Evolutionary conservation across 2,797 vertebrate genomes (phyloP).

Genomic region (Cephalopachus bancanus): DNA sequence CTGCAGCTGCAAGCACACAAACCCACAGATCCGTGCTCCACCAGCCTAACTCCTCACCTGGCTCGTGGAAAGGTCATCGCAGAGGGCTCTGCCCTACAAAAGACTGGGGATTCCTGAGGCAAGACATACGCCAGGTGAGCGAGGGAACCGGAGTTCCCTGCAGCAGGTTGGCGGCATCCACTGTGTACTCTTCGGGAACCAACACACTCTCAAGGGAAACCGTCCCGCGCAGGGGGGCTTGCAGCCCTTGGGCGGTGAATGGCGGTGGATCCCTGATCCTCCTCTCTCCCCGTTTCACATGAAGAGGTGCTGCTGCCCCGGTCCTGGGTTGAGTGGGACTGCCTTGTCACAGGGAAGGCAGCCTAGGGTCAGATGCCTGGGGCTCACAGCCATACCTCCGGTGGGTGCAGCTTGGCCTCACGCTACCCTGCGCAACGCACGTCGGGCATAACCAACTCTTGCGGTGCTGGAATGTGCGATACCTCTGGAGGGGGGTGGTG

Average conservation of each 20-base stretch:
- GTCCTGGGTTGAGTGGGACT: accelerated
- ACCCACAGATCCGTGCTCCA: accelerated
- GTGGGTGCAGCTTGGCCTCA: accelerated
- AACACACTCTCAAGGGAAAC: too few relatives aligned
- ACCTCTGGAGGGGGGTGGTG: neutral
- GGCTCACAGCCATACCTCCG: accelerated
- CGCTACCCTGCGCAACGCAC: accelerated
- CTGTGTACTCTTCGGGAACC: neutral
- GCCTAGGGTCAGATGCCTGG: neutral
- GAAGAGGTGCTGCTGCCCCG: neutral
- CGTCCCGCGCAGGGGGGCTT: too few relatives aligned
- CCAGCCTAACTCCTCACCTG: neutral
- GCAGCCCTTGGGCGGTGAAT: neutral
- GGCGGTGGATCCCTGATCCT: accelerated
- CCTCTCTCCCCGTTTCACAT: accelerated
- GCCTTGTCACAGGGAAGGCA: too few relatives aligned
- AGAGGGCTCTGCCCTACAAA: neutral
- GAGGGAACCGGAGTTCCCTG: too few relatives aligned
- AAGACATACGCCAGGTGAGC: neutral
- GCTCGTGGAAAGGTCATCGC: neutral
- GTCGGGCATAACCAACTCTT: too few relatives aligned
- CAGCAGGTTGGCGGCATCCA: too few relatives aligned
- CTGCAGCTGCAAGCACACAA: accelerated
- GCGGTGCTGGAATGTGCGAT: accelerated
- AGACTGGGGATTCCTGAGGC: neutral